These are phyloP conservation scores for Pampusana beccarii DNA, from an alignment of 2,113 vertebrate genomes.

Conservation along the genomic window DNA sequence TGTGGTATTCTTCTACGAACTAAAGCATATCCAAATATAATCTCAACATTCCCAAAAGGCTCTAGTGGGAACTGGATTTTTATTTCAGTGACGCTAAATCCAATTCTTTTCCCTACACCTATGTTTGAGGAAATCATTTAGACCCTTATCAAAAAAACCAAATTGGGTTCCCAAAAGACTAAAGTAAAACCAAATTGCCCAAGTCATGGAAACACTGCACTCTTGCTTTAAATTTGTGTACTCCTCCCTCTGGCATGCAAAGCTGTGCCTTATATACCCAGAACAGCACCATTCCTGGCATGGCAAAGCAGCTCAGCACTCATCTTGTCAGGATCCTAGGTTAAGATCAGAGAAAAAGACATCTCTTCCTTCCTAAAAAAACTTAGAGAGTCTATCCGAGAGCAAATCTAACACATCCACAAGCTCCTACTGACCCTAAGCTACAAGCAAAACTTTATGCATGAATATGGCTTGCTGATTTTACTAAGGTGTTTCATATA, in stretches of 20 bases:
- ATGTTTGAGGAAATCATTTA: background rate
- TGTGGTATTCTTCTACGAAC: background rate
- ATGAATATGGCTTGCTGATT: constrained; percentile 15
- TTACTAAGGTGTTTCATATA: constrained; percentile 57
- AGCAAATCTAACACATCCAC: background rate
- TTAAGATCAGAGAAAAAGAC: background rate
- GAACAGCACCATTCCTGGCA: background rate
- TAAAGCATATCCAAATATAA: background rate
- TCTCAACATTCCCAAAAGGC: background rate
- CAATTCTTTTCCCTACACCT: background rate
- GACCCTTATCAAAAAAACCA: background rate
- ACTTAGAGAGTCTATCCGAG: background rate
- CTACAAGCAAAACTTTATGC: background rate
- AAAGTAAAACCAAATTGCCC: background rate
- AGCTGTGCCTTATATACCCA: background rate
- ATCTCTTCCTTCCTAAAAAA: background rate
- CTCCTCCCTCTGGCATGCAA: background rate
- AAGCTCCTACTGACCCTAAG: background rate
- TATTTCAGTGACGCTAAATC: background rate
- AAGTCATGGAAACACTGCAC: background rate
- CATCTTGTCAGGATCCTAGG: background rate
- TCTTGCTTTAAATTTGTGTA: background rate
- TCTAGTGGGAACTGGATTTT: background rate
- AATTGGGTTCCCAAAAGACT: background rate
- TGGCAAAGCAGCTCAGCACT: background rate